Evolutionary conservation across 2,888 invertebrate species (phyloP).

Genomic region (Conchocele bisecta): DNA sequence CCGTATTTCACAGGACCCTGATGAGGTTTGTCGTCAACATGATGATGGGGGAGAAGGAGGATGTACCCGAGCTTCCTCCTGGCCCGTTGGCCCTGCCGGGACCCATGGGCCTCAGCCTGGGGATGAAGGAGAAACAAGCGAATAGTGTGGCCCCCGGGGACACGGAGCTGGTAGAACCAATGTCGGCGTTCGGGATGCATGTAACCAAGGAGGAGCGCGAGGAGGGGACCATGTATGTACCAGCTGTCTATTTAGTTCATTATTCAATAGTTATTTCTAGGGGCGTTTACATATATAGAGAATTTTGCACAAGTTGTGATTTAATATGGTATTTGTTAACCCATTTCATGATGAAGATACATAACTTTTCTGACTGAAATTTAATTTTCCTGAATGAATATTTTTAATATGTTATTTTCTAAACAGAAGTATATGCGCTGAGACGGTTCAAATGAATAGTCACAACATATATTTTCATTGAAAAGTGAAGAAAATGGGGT

Average conservation of each 20-base stretch:
- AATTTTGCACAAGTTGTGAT: too few species aligned
- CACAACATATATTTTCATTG: too few species aligned
- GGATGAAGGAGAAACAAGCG: conserved; percentile 39
- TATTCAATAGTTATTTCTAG: too few species aligned
- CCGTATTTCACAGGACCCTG: conserved; percentile 82
- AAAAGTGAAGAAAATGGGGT: too few species aligned
- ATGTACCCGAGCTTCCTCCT: conserved; percentile 88
- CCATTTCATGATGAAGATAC: too few species aligned
- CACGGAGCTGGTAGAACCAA: conserved; percentile 55
- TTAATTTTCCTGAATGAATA: too few species aligned
- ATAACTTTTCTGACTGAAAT: too few species aligned
- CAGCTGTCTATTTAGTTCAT: background rate
- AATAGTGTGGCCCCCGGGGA: conserved; percentile 56
- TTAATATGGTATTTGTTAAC: too few species aligned
- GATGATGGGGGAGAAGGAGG: conserved; percentile 81
- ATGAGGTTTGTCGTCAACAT: conserved; percentile 80
- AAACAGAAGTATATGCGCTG: too few species aligned
- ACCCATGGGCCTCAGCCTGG: conserved; percentile 80
- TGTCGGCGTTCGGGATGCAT: conserved; percentile 59
- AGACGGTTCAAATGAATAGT: too few species aligned
- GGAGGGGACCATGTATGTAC: conserved; percentile 58
- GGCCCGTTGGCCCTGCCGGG: conserved; percentile 92
- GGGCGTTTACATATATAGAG: too few species aligned
- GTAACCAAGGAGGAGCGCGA: conserved; percentile 60
- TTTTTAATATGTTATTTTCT: too few species aligned